Conservation (phyloP, 2,888 invertebrate genomes). For the Elmis aenea region DNA sequence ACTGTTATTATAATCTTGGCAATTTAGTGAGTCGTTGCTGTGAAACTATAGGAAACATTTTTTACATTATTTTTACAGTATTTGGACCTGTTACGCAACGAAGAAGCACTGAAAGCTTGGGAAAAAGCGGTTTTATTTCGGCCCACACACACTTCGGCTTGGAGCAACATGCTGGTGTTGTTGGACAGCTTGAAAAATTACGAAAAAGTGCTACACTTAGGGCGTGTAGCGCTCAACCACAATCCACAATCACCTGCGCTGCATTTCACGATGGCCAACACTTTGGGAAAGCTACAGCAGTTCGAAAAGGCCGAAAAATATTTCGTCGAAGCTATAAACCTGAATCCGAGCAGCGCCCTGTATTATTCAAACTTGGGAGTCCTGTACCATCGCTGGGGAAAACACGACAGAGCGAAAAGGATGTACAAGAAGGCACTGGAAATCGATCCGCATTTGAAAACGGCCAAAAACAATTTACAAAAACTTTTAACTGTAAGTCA, state of each 20-base stretch:
- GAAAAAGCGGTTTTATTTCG: conserved; percentile 71
- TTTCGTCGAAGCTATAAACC: conserved; percentile 69
- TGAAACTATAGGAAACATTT: neutral
- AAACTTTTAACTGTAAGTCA: conserved; percentile 14
- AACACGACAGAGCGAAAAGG: conserved; percentile 63
- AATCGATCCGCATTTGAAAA: conserved; percentile 64
- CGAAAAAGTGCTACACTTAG: conserved; percentile 66
- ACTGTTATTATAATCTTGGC: conserved; percentile 92
- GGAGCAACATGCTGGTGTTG: conserved; percentile 88
- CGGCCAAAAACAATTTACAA: conserved; percentile 65
- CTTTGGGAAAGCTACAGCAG: conserved; percentile 74
- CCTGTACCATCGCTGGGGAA: conserved; percentile 89
- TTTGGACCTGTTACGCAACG: conserved; percentile 67
- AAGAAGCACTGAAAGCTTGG: conserved; percentile 78
- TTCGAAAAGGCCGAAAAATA: conserved; percentile 76
- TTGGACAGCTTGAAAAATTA: conserved; percentile 59
- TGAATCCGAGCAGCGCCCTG: conserved; percentile 67
- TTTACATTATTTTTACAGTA: conserved; percentile 54
- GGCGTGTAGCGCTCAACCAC: conserved; percentile 62
- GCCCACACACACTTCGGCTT: conserved; percentile 76
- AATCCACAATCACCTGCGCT: conserved; percentile 73
- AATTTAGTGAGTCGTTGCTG: conserved; percentile 65
- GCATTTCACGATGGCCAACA: conserved; percentile 83
- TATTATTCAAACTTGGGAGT: conserved; percentile 89
- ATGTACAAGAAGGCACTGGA: conserved; percentile 72